Percentiles rank a stretch among this genome's conserved stretches.
These are phyloP conservation scores for Campoletis sonorensis DNA, from an alignment of 1,140 invertebrate genomes.

Conservation along the genomic window DNA sequence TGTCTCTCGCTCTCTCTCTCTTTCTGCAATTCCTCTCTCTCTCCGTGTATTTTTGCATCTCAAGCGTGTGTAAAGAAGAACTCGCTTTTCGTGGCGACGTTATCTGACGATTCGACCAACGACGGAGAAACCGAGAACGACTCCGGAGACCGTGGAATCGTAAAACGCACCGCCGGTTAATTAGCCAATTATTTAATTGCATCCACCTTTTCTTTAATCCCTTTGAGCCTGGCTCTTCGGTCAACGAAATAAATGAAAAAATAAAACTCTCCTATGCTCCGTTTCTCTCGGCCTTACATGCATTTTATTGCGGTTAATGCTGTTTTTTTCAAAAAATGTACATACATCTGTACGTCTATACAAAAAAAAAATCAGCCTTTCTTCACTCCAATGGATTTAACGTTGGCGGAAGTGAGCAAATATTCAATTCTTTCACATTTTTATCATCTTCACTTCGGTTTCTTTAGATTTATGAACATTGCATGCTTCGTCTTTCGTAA, in stretches of 20 bases:
- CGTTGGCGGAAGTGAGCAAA: too few species aligned
- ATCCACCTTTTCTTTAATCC: conserved; percentile 15
- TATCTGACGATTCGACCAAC: conserved; percentile 49
- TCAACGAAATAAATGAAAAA: too few species aligned
- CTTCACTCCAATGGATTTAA: too few species aligned
- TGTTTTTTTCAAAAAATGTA: too few species aligned
- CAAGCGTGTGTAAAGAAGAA: not conserved
- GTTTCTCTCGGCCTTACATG: not conserved
- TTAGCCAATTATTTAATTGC: conserved; percentile 67
- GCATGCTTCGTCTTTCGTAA: too few species aligned
- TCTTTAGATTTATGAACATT: too few species aligned
- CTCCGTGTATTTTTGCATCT: conserved; percentile 4
- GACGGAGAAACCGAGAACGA: not conserved
- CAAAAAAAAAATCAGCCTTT: too few species aligned
- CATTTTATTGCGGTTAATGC: too few species aligned
- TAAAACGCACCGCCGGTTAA: conserved; percentile 60
- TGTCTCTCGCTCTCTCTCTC: not conserved
- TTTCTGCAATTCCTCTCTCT: conserved; percentile 6
- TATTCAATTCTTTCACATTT: too few species aligned
- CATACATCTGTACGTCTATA: too few species aligned
- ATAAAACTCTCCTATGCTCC: not conserved
- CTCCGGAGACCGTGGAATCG: conserved; percentile 41
- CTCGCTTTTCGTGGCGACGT: conserved; percentile 36
- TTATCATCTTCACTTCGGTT: too few species aligned
- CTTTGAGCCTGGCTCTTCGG: not conserved